phyloP scores from a whole-genome alignment of 1,140 invertebrate species.

The Acromyrmex heyeri region DNA sequence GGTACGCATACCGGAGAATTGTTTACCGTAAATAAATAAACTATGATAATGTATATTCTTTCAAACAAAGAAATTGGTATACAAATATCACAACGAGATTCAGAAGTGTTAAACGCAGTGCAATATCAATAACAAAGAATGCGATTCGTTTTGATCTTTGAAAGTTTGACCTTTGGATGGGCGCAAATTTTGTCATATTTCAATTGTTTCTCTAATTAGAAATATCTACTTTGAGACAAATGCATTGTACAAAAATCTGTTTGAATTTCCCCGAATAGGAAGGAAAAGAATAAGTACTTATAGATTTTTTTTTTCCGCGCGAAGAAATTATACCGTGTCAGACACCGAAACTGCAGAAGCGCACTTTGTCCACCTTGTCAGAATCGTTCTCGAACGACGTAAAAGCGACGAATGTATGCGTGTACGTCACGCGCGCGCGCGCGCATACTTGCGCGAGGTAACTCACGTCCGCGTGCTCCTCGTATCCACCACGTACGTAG shows the following conservation, averaged over 20 bases:
- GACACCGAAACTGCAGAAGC: neutral
- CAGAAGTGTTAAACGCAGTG: no score
- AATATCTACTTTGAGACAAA: neutral
- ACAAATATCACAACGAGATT: neutral
- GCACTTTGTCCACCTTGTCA: conserved; percentile 23
- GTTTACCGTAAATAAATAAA: conserved; percentile 16
- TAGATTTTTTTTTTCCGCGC: neutral
- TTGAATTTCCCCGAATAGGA: neutral
- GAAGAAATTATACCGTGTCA: neutral
- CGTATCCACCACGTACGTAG: conserved; percentile 70
- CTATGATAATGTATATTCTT: neutral
- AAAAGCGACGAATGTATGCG: conserved; percentile 42
- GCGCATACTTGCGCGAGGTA: conserved; percentile 64
- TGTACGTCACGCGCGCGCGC: conserved; percentile 39
- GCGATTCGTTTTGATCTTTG: neutral
- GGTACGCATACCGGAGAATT: conserved; percentile 13
- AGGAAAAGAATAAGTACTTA: no score
- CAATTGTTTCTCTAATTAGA: neutral
- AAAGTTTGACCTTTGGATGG: neutral
- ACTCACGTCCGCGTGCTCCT: conserved; percentile 70
- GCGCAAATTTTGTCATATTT: neutral
- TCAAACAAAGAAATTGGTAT: neutral
- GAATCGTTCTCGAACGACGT: conserved; percentile 15
- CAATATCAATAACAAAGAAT: neutral
- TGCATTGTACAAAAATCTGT: neutral